phyloP scores from a whole-genome alignment of 2,797 vertebrate species.

The Muscicapa comitata region DNA sequence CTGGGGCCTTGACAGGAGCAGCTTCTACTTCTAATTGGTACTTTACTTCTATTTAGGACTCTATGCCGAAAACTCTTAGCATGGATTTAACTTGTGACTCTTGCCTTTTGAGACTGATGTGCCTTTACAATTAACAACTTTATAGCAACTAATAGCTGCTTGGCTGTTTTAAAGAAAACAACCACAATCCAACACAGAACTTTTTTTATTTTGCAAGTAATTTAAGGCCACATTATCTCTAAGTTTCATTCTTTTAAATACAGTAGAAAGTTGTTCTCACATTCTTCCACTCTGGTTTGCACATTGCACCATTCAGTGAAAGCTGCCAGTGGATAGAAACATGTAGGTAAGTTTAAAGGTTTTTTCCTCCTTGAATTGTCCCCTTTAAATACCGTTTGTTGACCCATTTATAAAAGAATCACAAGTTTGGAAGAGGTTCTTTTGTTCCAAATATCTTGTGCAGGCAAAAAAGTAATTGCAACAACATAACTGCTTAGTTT shows the following conservation, averaged over 20 bases:
- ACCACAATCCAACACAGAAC: too few species aligned
- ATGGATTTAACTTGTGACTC: too few species aligned
- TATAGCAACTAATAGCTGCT: too few species aligned
- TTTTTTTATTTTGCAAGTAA: neutral
- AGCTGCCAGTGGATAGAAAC: neutral
- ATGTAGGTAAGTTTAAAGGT: neutral
- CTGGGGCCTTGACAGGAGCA: too few species aligned
- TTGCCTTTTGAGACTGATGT: too few species aligned
- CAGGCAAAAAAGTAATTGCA: neutral
- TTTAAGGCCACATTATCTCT: neutral
- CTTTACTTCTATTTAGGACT: too few species aligned
- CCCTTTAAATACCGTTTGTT: neutral
- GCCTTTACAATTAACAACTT: too few species aligned
- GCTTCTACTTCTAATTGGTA: too few species aligned
- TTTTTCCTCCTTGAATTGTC: neutral
- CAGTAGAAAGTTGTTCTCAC: neutral
- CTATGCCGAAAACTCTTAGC: too few species aligned
- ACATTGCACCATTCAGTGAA: neutral
- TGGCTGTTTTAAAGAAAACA: too few species aligned
- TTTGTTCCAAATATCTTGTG: neutral
- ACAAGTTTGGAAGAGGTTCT: neutral
- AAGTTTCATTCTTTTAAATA: neutral
- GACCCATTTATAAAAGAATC: neutral
- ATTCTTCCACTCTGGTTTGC: neutral
- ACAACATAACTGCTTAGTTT: neutral